Evolutionary conservation across 2,888 invertebrate species (phyloP), one percentile per base, ranked within the genome.

Genomic region (Automeris io): DNA sequence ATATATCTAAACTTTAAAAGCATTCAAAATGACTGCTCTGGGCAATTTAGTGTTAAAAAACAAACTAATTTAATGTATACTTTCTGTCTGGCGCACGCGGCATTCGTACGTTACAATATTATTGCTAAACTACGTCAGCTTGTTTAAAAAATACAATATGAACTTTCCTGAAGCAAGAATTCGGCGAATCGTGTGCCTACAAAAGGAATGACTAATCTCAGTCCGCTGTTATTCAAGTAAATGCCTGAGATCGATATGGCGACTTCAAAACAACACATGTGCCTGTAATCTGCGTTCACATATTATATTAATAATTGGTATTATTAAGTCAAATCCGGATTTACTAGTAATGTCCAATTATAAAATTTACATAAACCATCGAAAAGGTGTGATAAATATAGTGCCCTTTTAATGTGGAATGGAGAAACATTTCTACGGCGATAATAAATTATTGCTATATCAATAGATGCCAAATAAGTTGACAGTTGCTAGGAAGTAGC

Each of bases 231-330:
- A 49, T 55, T 60, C 51, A 54, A 56, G 58, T 57, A 67, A 63
- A 56, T 51, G 46, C 46, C n/a, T 52, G 49, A 49, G 49, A 49
- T 60, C 47, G 48, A 50, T 42, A 54, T 61, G 54, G 46, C 50
- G 43, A 62, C 62, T 60, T 49, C 55, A 70, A 60, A 70, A 71
- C 73, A 72, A 63, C n/a, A 59, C 62, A 57, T 61, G 60, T n/a
- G n/a, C n/a, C n/a, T 53, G 52, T 60, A 59, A 51, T 54, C 50
- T 57, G 53, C 54, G 54, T 54, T 65, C 57, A 42, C 22, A 44
- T 29, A 29, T 29, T 29, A 29, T 29, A n/a, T 29, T 29, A 16
- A 57, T 57, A 63, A 62, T 55, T 52, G 16, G 54, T 53, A 54
- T 55, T 63, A 46, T 61, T 41, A 51, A 55, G 61, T 62, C 65